Conservation (phyloP, 2,113 vertebrate genomes). For the Sturnus vulgaris region DNA sequence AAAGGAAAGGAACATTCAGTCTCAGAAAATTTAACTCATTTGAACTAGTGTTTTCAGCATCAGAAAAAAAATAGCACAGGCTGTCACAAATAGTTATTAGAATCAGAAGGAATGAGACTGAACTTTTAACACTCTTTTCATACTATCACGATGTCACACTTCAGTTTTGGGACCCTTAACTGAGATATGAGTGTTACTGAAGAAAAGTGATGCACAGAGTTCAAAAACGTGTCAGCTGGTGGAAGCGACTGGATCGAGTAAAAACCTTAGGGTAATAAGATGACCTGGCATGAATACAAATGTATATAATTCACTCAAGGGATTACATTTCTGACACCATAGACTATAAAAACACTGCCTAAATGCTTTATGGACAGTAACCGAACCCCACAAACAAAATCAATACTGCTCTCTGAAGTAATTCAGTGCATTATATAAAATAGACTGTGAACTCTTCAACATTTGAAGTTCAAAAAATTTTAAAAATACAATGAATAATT, state of each 20-base stretch:
- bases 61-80: background rate
- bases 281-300: background rate
- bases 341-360: background rate
- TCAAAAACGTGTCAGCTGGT: background rate
- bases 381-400: conserved; percentile 16
- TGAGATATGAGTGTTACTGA: background rate
- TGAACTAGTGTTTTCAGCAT: background rate
- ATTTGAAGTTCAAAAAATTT: conserved; percentile 18
- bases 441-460: background rate
- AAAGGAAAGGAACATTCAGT: background rate
- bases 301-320: background rate
- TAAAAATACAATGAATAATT: conserved; percentile 44
- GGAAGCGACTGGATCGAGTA: background rate
- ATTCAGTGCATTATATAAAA: background rate
- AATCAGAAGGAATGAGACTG: background rate
- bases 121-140: background rate
- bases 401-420: background rate
- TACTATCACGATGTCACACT: background rate
- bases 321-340: conserved; percentile 13
- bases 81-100: conserved; percentile 14
- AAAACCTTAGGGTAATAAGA: background rate
- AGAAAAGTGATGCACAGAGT: background rate
- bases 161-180: background rate
- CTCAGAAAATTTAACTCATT: background rate
- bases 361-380: conserved; percentile 2